Evolutionary conservation across 1,140 invertebrate genomes (phyloP), one percentile per base, ranked within the genome.

Genomic region (Eulimnadia texana): DNA sequence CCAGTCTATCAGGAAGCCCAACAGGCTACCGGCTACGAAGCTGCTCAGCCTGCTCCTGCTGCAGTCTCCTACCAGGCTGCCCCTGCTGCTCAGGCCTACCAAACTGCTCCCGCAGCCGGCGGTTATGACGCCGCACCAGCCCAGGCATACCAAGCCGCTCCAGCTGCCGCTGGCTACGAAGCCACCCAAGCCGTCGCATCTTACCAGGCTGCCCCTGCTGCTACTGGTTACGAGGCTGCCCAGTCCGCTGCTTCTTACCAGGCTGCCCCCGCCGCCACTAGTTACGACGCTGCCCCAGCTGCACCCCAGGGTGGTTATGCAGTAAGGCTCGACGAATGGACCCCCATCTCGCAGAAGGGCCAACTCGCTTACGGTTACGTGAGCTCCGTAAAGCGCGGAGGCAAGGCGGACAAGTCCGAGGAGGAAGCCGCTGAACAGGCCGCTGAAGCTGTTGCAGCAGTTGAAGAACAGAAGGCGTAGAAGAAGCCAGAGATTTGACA

Each of bases 261-360:
- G 2, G 29, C 27, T 20, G 52, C 52, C 29, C 50, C 60, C 3
- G 50, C 60, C 11, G 50, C 59, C 19, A n/a, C 22, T 20, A 20
- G 20, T 1, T 54, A 54, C 20, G 2, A 25, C 20, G 20, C 25
- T 13, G 25, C 20, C 20, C 55, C 24, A 42, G 33, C 16, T 42
- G 11, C 55, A 57, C 13, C 55, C 25, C 24, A 24, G 20, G 54
- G 54, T 19, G 55, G 55, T 19, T 57, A 57, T 27, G 55, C 55
- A 2, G 55, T 57, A 20, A 57, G 33, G 55, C 27, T 20, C 25
- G 55, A 57, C 27, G 55, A 57, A 29, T 57, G 55, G 55, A 57
- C 24, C 3, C 55, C 55, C 55, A 20, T 57, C 13, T 57, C 27
- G 24, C 25, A 57, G 16, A 27, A n/a, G 52, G 52, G 52, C 28